These are phyloP conservation scores for Saguinus midas DNA, from an alignment of 2,113 vertebrate genomes.

Conservation along the genomic window DNA sequence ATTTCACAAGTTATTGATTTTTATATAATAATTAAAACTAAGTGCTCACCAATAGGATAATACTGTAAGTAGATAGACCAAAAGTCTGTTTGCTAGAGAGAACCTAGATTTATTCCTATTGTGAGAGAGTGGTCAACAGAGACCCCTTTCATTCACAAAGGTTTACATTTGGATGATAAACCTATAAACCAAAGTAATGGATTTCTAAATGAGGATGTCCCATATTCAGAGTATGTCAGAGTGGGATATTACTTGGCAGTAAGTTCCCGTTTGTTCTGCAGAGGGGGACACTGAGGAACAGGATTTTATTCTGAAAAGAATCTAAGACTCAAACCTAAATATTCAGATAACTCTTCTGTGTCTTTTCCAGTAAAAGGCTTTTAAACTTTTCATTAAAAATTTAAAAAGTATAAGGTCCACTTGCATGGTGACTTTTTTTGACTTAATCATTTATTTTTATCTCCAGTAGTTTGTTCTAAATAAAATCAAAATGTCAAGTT, in stretches of 20 bases:
- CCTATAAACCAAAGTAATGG: background rate
- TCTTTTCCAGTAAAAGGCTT: background rate
- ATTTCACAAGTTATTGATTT: background rate
- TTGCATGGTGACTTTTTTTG: background rate
- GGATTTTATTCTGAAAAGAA: background rate
- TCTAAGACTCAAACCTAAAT: background rate
- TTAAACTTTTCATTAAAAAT: background rate
- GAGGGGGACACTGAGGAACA: background rate
- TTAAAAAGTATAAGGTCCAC: background rate
- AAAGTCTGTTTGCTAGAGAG: background rate
- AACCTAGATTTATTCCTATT: background rate
- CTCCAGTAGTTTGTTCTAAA: background rate
- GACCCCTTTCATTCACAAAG: background rate
- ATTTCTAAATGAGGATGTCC: background rate
- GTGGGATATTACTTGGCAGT: no score
- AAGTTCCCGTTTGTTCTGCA: background rate
- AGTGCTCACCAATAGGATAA: background rate
- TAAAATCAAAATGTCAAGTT: conserved; percentile 6
- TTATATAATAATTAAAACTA: background rate
- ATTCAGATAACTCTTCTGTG: background rate
- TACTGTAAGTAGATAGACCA: background rate
- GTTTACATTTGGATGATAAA: background rate
- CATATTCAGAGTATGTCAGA: background rate
- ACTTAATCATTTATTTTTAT: background rate
- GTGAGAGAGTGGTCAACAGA: background rate